phyloP scores from a whole-genome alignment of 2,888 invertebrate species.

The Scaptomyza caliginosa region DNA sequence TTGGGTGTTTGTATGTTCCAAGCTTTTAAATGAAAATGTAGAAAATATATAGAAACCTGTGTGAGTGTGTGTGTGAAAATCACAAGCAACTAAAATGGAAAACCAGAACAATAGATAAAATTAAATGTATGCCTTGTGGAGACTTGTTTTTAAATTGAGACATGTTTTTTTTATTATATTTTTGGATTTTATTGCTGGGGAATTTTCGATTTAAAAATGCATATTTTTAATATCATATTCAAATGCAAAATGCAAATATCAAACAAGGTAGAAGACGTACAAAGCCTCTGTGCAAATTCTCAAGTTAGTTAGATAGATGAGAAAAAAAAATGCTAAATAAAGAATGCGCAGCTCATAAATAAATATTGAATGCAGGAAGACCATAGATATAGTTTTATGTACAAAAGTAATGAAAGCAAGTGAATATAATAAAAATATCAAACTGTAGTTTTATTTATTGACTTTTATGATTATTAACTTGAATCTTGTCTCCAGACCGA shows the following conservation, averaged over 20 bases:
- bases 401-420: neutral
- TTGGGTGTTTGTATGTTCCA: neutral
- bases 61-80: slow-evolving; percentile 4
- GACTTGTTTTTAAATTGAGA: slow-evolving; percentile 31
- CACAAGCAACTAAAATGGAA: slow-evolving; percentile 3
- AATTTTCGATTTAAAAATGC: slow-evolving; percentile 13
- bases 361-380: neutral
- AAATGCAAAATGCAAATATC: slow-evolving; percentile 32
- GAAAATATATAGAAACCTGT: neutral
- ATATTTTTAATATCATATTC: slow-evolving; percentile 45
- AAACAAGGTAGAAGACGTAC: neutral
- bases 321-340: neutral
- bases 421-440: no score
- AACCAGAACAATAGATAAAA: neutral
- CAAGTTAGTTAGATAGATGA: no score
- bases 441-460: neutral
- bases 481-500: no score
- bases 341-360: neutral
- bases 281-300: neutral
- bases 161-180: neutral
- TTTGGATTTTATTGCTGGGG: no score
- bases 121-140: neutral
- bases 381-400: no score
- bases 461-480: neutral
- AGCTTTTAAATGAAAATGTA: neutral